Percentiles rank a stretch among this genome's conserved stretches.
Conservation (phyloP, 2,797 vertebrate species). For the Rhincodon typus region DNA sequence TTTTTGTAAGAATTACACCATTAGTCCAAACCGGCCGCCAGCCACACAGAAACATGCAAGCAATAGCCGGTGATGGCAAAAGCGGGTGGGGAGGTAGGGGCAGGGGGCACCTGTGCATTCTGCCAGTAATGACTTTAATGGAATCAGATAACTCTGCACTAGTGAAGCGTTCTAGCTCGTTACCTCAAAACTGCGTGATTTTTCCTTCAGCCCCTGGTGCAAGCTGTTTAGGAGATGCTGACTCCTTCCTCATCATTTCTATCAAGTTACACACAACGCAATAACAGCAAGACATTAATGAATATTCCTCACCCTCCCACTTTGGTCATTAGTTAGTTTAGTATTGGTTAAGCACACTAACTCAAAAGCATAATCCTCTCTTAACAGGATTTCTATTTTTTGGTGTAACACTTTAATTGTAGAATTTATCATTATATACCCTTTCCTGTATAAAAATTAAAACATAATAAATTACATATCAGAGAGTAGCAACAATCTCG, state of each 20-base stretch:
- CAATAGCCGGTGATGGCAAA: background rate
- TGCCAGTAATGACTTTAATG: slow-evolving; percentile 35
- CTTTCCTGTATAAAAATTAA: background rate
- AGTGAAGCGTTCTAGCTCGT: slow-evolving; percentile 35
- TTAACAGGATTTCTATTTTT: background rate
- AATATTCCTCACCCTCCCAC: background rate
- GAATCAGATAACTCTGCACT: slow-evolving; percentile 35
- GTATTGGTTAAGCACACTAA: background rate
- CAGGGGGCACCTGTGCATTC: background rate
- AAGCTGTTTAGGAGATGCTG: slow-evolving; percentile 32
- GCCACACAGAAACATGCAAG: background rate
- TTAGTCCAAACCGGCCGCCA: background rate
- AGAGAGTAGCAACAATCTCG: background rate
- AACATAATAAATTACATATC: background rate
- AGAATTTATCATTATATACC: background rate
- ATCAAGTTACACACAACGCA: background rate
- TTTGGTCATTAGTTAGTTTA: background rate
- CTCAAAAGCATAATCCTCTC: background rate
- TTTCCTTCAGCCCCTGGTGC: slow-evolving; percentile 18
- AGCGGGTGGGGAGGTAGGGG: background rate
- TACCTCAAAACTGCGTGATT: slow-evolving; percentile 33
- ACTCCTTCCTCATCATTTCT: background rate
- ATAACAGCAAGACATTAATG: background rate
- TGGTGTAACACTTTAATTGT: background rate
- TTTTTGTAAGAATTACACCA: slow-evolving; percentile 31